A percentile compares a stretch with the other conserved stretches of the same genome.
Evolutionary conservation across 2,888 invertebrate species (phyloP).

Genomic region (Pyralis farinalis): DNA sequence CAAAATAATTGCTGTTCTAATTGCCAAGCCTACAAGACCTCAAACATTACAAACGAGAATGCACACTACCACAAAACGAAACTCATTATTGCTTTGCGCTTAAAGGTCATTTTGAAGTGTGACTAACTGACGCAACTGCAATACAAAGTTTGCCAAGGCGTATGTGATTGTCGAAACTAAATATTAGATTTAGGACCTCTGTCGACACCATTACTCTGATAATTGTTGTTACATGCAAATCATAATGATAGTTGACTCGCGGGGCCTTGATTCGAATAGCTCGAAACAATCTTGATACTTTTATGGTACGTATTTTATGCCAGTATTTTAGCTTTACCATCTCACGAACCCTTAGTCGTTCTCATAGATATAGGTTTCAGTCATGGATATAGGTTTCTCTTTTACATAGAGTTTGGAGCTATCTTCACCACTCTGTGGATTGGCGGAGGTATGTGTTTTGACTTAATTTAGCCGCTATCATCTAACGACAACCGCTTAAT

Average conservation of each 20-base stretch:
- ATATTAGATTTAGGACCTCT: conserved; percentile 11
- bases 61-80: conserved; percentile 4
- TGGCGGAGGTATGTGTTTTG: too few relatives aligned
- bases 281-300: too few relatives aligned
- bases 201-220: conserved; percentile 14
- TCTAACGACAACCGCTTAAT: too few relatives aligned
- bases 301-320: too few relatives aligned
- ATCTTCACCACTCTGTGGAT: too few relatives aligned
- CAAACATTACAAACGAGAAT: conserved; percentile 3
- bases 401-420: too few relatives aligned
- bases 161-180: conserved; percentile 13
- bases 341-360: too few relatives aligned
- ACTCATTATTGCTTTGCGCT: conserved; percentile 3
- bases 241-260: conserved; percentile 9
- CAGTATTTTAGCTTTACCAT: too few relatives aligned
- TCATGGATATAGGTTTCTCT: too few relatives aligned
- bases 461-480: too few relatives aligned
- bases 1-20: conserved; percentile 21
- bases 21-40: conserved; percentile 19
- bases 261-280: conserved; percentile 2
- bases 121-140: not conserved
- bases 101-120: conserved; percentile 8
- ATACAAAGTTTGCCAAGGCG: conserved; percentile 8
- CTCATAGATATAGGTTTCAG: too few relatives aligned
- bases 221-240: conserved; percentile 14